These are phyloP conservation scores for Noctua comes DNA, from an alignment of 2,888 invertebrate genomes.

Conservation along the genomic window DNA sequence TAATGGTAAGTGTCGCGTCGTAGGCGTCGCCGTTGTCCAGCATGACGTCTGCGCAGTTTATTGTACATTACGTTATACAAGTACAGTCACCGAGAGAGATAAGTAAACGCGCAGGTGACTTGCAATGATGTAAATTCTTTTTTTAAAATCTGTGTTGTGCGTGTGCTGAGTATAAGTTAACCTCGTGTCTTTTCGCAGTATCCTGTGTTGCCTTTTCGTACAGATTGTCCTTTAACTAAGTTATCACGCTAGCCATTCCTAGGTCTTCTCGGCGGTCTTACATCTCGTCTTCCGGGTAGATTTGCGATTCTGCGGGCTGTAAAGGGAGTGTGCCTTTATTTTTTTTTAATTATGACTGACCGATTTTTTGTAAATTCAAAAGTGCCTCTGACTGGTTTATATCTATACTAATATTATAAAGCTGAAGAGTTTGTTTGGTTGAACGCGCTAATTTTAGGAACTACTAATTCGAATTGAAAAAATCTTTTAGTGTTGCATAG, in stretches of 20 bases:
- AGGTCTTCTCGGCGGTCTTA: not conserved
- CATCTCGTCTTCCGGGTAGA: not conserved
- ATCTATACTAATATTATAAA: too few species aligned
- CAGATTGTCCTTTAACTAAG: not conserved
- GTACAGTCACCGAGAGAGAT: conserved; percentile 22
- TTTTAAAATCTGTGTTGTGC: not conserved
- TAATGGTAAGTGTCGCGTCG: conserved; percentile 19
- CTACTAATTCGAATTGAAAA: too few species aligned
- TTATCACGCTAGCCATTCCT: not conserved
- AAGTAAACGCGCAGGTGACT: not conserved
- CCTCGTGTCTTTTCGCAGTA: not conserved
- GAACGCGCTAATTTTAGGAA: too few species aligned
- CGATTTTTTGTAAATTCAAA: not conserved
- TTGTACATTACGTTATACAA: conserved; percentile 35
- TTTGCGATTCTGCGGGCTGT: not conserved
- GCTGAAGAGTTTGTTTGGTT: too few species aligned
- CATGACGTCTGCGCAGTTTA: conserved; percentile 51
- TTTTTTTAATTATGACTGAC: not conserved
- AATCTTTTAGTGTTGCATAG: too few species aligned
- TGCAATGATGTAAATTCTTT: not conserved
- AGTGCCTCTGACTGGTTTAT: not conserved
- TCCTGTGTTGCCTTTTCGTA: not conserved
- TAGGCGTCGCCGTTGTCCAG: conserved; percentile 49
- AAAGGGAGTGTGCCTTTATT: too few species aligned
- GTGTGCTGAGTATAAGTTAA: not conserved